phyloP scores from a whole-genome alignment of 1,140 invertebrate species.

The Bicyclus anynana region DNA sequence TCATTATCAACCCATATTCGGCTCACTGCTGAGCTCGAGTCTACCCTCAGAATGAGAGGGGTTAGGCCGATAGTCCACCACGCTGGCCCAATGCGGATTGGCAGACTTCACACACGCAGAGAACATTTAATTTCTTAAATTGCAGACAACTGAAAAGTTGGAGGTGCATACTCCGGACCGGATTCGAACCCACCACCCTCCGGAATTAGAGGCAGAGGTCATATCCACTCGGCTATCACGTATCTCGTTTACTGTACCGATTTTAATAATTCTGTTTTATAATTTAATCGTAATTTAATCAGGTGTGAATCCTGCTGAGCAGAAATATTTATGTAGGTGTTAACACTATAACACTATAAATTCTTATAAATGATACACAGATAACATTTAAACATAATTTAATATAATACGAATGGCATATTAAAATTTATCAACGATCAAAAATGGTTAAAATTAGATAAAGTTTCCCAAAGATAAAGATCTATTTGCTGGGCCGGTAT shows the following conservation, averaged over 20 bases:
- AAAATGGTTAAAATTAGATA: slow-evolving; percentile 1
- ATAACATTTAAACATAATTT: not conserved
- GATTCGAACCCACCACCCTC: no score
- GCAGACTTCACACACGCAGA: no score
- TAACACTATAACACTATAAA: not conserved
- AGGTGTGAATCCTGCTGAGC: not conserved
- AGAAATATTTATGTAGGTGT: not conserved
- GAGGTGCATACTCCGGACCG: no score
- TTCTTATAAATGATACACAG: not conserved
- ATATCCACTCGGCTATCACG: no score
- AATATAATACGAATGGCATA: not conserved
- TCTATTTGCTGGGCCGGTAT: not conserved
- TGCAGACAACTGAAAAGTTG: no score
- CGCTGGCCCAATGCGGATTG: no score
- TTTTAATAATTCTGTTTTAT: not conserved
- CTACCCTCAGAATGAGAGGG: no score
- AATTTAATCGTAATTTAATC: not conserved
- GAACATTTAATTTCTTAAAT: no score
- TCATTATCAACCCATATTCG: no score
- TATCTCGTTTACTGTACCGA: not conserved
- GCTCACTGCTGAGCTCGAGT: no score
- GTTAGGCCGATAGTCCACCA: no score
- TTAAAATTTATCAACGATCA: not conserved
- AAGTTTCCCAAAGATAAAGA: not conserved
- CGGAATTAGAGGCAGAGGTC: no score